phyloP scores from a whole-genome alignment of 2,797 vertebrate species.

The Falco biarmicus region DNA sequence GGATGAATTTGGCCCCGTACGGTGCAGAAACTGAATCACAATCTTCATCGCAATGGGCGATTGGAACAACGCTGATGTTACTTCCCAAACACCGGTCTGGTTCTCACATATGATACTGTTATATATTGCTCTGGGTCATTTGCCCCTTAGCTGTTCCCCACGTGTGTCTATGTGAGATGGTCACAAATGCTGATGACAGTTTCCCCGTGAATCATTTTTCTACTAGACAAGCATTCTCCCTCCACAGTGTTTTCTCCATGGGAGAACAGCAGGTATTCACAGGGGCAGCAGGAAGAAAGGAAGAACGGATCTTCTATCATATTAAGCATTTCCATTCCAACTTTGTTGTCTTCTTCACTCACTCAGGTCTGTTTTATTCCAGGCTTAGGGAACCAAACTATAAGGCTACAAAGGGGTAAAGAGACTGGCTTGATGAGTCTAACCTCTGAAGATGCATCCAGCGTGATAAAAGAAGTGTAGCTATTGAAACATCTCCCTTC shows the following conservation, averaged over 20 bases:
- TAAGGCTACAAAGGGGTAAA: constrained; percentile 18
- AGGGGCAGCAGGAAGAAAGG: neutral
- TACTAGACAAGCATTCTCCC: neutral
- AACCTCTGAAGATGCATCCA: constrained; percentile 33
- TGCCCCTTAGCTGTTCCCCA: neutral
- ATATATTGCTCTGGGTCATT: neutral
- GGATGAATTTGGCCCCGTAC: neutral
- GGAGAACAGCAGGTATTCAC: neutral
- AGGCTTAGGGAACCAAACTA: neutral
- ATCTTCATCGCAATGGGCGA: neutral
- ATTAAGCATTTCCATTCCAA: neutral
- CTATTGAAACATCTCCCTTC: constrained; percentile 38
- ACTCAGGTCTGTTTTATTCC: constrained; percentile 1
- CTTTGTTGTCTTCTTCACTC: neutral
- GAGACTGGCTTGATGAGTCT: neutral
- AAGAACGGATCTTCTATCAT: neutral
- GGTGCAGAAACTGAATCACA: neutral
- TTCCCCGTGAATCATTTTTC: neutral
- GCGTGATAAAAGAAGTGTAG: constrained; percentile 34
- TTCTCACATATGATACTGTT: neutral
- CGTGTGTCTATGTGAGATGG: neutral
- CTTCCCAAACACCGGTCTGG: neutral
- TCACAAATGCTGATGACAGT: neutral
- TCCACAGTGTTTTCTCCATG: neutral
- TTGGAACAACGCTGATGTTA: neutral